phyloP scores from a whole-genome alignment of 2,797 vertebrate species.

The Darevskia mixta region DNA sequence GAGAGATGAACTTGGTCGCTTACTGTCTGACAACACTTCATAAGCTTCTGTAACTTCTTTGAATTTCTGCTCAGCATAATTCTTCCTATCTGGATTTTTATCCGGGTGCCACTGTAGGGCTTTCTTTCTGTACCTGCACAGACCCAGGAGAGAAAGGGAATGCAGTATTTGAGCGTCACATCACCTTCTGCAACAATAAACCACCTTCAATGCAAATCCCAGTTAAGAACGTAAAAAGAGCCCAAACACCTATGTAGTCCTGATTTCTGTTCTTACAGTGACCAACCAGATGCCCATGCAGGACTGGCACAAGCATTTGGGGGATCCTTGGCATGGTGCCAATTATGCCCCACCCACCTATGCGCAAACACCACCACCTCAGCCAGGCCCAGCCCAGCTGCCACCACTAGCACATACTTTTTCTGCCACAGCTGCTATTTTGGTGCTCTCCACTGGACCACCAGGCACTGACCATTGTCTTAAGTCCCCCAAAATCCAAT shows the following conservation, averaged over 20 bases:
- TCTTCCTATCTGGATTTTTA: conserved; percentile 98
- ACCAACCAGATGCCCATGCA: background rate
- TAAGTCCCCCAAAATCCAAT: too few species aligned
- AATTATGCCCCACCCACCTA: too few species aligned
- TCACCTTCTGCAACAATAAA: background rate
- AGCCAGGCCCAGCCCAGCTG: too few species aligned
- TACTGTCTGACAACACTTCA: conserved; percentile 97
- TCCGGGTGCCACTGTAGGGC: conserved; percentile 97
- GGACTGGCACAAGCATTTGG: too few species aligned
- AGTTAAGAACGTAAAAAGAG: background rate
- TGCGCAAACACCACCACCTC: too few species aligned
- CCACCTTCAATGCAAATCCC: background rate
- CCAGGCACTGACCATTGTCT: too few species aligned
- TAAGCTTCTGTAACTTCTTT: conserved; percentile 97
- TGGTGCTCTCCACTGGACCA: too few species aligned
- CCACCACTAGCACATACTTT: too few species aligned
- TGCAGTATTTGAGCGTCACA: background rate
- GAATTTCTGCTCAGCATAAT: conserved; percentile 93
- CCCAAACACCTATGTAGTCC: background rate
- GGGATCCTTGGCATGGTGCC: too few species aligned
- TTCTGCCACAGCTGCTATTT: too few species aligned
- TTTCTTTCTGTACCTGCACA: conserved; percentile 90
- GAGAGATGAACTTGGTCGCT: conserved; percentile 53
- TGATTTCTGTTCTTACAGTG: background rate
- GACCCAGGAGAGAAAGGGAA: conserved; percentile 3